Percentiles rank a stretch among this genome's conserved stretches.
phyloP scores from a whole-genome alignment of 2,888 invertebrate genomes.

The Altica lythri region DNA sequence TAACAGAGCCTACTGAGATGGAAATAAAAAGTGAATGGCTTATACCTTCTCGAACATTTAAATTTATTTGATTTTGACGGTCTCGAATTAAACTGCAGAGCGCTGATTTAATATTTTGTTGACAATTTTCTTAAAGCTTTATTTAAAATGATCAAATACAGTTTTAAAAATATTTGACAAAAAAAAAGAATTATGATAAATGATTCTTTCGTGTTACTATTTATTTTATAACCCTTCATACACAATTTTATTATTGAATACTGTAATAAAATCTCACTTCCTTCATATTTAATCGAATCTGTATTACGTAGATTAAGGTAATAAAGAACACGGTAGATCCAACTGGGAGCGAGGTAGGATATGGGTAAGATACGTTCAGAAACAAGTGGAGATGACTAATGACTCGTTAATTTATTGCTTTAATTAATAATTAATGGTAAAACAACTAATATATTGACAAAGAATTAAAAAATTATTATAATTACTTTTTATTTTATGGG shows the following conservation, averaged over 20 bases:
- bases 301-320: conserved; percentile 9
- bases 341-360: conserved; percentile 11
- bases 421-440: conserved; percentile 1
- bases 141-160: too few species aligned
- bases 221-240: too few species aligned
- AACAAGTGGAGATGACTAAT: conserved; percentile 5
- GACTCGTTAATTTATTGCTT: conserved; percentile 2
- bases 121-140: too few species aligned
- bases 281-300: conserved; percentile 6
- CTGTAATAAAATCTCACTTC: conserved; percentile 10
- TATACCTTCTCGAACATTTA: too few species aligned
- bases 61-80: too few species aligned
- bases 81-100: too few species aligned
- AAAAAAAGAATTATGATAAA: too few species aligned
- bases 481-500: conserved; percentile 2
- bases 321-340: conserved; percentile 11
- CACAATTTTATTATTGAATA: conserved; percentile 3
- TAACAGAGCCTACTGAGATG: too few species aligned
- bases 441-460: neutral
- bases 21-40: too few species aligned
- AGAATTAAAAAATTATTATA: conserved; percentile 2
- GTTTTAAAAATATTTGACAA: too few species aligned
- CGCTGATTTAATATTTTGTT: too few species aligned
- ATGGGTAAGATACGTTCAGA: conserved; percentile 3
- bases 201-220: too few species aligned